phyloP scores from a whole-genome alignment of 1,140 invertebrate species.

The Euglossa dilemma region DNA sequence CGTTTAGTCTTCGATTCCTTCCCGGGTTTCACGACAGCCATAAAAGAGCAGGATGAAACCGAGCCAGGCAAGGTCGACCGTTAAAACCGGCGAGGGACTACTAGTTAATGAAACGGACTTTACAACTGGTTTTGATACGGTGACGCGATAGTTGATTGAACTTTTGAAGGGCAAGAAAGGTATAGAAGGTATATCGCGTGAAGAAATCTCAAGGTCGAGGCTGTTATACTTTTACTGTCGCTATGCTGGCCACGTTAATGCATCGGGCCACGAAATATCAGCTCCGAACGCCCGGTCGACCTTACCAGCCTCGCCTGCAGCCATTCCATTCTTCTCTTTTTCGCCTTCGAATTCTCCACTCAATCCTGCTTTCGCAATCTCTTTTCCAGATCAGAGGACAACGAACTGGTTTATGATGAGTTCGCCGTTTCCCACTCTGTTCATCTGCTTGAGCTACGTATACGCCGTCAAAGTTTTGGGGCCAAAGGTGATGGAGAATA shows the following conservation, averaged over 20 bases:
- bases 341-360: not conserved
- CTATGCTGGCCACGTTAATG: not conserved
- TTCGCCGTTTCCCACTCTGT: conserved; percentile 90
- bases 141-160: conserved; percentile 47
- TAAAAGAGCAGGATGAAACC: not conserved
- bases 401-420: conserved; percentile 93
- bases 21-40: not conserved
- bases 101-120: conserved; percentile 7
- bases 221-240: conserved; percentile 32
- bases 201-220: conserved; percentile 27
- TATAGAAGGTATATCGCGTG: not conserved
- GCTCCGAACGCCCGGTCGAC: not conserved
- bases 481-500: conserved; percentile 92
- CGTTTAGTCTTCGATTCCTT: no score
- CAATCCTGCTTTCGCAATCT: not conserved
- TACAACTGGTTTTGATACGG: conserved; percentile 21
- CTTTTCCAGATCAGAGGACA: conserved; percentile 88
- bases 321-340: not conserved
- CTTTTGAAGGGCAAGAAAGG: conserved; percentile 46
- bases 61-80: not conserved
- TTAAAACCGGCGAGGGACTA: not conserved
- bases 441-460: conserved; percentile 89
- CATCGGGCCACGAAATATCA: no score
- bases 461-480: conserved; percentile 90
- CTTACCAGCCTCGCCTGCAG: no score